These are phyloP conservation scores for Enteromius viviparus DNA, from an alignment of 2,797 vertebrate species.

Conservation along the genomic window DNA sequence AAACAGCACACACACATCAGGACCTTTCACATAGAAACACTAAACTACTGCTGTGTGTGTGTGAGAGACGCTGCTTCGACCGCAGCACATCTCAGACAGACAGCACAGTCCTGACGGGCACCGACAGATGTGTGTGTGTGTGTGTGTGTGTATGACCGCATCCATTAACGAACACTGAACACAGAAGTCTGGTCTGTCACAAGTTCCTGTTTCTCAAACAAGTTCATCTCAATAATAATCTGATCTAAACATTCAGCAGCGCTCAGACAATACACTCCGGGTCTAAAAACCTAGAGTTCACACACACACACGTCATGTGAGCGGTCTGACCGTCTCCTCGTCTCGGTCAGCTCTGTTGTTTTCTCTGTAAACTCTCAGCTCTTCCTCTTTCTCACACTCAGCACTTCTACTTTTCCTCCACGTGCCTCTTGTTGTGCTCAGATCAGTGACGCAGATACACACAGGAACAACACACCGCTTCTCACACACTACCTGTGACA, in stretches of 20 bases:
- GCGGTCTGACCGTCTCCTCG: slow-evolving; percentile 61
- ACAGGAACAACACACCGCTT: slow-evolving; percentile 59
- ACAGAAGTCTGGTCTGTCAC: not conserved
- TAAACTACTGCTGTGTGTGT: not conserved
- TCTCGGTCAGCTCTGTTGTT: slow-evolving; percentile 62
- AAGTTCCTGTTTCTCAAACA: slow-evolving; percentile 10
- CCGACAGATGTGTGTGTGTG: slow-evolving; percentile 22
- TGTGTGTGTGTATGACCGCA: not conserved
- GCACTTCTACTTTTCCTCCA: slow-evolving; percentile 68
- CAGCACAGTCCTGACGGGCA: not conserved
- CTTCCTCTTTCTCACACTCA: slow-evolving; percentile 71
- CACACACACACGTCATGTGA: slow-evolving; percentile 58
- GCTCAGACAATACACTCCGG: not conserved
- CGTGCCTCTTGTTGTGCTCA: slow-evolving; percentile 4
- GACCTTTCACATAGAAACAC: slow-evolving; percentile 4
- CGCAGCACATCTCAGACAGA: not conserved
- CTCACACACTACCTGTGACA: not conserved
- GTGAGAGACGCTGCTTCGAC: not conserved
- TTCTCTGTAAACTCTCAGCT: slow-evolving; percentile 50
- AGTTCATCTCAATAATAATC: not conserved
- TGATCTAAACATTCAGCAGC: not conserved
- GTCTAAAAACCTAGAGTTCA: not conserved
- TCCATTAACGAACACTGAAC: slow-evolving; percentile 7
- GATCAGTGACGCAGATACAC: slow-evolving; percentile 25
- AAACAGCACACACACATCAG: not conserved